Percentiles rank a stretch among this genome's conserved stretches.
These are phyloP conservation scores for Malaclemys terrapin DNA, from an alignment of 2,113 vertebrate species.

Conservation along the genomic window DNA sequence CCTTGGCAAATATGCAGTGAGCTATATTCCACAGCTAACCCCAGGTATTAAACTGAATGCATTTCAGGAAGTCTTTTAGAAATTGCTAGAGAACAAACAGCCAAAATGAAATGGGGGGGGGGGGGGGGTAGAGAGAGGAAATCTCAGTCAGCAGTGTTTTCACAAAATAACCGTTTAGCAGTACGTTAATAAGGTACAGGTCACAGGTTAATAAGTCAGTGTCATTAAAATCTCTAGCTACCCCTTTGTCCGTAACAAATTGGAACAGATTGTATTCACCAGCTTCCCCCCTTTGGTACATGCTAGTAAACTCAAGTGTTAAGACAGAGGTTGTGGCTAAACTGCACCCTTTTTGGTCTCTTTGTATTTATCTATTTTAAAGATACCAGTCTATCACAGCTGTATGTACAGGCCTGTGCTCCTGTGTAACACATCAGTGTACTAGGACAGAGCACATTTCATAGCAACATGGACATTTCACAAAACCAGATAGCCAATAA, in stretches of 20 bases:
- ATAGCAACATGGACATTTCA: not conserved
- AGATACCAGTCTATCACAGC: not conserved
- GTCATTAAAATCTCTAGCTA: constrained; percentile 17
- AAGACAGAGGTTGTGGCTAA: not conserved
- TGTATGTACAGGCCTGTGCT: not conserved
- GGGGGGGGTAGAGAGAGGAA: not conserved
- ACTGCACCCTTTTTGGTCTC: not conserved
- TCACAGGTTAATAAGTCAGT: not conserved
- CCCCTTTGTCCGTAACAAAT: not conserved
- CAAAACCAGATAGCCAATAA: constrained; percentile 19
- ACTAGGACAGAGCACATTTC: not conserved
- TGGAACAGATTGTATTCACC: not conserved
- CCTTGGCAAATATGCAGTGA: not conserved
- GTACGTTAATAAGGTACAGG: not conserved
- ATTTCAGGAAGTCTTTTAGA: not conserved
- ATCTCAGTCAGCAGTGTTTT: not conserved
- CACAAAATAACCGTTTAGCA: not conserved
- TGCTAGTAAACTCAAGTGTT: not conserved
- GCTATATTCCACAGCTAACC: not conserved
- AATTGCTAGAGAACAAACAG: not conserved
- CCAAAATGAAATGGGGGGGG: not conserved
- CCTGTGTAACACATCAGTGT: not conserved
- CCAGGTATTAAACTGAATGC: not conserved
- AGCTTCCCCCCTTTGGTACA: not conserved
- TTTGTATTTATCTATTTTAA: not conserved